These are phyloP conservation scores for Patella depressa DNA, from an alignment of 2,888 invertebrate species.

Conservation along the genomic window DNA sequence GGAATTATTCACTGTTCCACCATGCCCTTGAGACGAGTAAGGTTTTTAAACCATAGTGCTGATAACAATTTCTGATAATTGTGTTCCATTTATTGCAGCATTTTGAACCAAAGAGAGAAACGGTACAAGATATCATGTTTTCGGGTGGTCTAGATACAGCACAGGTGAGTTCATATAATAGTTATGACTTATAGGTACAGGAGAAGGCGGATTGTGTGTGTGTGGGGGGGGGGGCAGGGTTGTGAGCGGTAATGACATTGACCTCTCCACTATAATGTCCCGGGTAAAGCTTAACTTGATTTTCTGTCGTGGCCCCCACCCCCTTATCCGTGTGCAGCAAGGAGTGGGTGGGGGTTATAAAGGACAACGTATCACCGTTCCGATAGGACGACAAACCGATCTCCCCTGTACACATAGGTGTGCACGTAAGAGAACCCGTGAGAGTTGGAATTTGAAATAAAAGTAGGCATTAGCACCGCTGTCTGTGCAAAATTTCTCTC, in stretches of 20 bases:
- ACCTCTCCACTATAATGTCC: background rate
- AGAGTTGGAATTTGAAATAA: background rate
- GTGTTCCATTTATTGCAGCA: conserved; percentile 18
- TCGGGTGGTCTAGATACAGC: conserved; percentile 21
- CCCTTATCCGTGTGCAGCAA: no score
- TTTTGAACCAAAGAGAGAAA: conserved; percentile 30
- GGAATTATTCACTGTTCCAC: no score
- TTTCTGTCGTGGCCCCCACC: background rate
- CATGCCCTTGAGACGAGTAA: no score
- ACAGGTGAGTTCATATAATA: background rate
- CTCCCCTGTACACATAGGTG: no score
- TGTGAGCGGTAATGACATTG: background rate
- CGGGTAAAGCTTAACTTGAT: background rate
- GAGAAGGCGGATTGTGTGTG: no score
- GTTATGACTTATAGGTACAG: no score
- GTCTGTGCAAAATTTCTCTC: background rate
- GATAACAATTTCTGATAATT: background rate
- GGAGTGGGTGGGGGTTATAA: no score
- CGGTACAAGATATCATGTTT: conserved; percentile 31
- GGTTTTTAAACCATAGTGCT: no score
- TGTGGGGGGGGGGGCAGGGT: no score
- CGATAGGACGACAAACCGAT: no score
- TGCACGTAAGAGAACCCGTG: no score
- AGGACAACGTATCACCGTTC: no score
- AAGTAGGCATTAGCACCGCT: background rate